A percentile compares a stretch with the other conserved stretches of the same genome.
Evolutionary conservation across 2,888 invertebrate genomes (phyloP).

Genomic region (Geotrupes spiniger): DNA sequence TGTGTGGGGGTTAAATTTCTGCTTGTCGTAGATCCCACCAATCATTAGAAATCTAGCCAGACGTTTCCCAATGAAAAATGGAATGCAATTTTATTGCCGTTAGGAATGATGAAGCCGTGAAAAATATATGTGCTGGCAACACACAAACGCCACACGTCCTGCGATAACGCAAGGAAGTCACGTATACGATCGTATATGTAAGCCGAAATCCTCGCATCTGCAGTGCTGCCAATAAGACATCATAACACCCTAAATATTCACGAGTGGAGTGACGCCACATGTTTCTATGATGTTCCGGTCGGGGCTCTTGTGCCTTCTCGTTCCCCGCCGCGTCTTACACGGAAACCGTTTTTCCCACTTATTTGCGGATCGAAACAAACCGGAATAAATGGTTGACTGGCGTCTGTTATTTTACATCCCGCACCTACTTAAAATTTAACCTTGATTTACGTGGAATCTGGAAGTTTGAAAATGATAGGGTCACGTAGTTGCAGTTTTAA

Average conservation of each 20-base stretch:
- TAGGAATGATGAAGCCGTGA: no score
- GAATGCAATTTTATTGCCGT: no score
- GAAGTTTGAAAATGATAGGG: no score
- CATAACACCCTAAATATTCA: conserved; percentile 50
- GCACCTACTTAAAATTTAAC: conserved; percentile 14
- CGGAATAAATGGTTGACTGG: conserved; percentile 22
- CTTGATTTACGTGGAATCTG: conserved; percentile 10
- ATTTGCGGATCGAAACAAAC: conserved; percentile 27
- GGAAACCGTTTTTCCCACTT: conserved; percentile 16
- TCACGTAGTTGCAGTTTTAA: no score
- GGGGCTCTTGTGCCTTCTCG: conserved; percentile 1
- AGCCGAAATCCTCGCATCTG: conserved; percentile 36
- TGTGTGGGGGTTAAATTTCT: no score
- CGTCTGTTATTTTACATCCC: conserved; percentile 7
- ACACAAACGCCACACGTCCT: no score
- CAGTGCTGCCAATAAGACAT: conserved; percentile 39
- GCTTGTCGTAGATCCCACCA: no score
- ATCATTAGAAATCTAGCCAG: no score
- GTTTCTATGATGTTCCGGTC: conserved; percentile 36
- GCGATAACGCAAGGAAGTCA: conserved; percentile 20
- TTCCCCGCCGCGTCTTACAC: conserved; percentile 7
- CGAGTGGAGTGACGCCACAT: conserved; percentile 42
- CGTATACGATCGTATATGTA: conserved; percentile 24
- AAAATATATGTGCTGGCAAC: conserved; percentile 15
- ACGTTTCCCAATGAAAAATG: no score